Evolutionary conservation across 2,113 vertebrate genomes (phyloP).

Genomic region (Xiphorhynchus elegans): DNA sequence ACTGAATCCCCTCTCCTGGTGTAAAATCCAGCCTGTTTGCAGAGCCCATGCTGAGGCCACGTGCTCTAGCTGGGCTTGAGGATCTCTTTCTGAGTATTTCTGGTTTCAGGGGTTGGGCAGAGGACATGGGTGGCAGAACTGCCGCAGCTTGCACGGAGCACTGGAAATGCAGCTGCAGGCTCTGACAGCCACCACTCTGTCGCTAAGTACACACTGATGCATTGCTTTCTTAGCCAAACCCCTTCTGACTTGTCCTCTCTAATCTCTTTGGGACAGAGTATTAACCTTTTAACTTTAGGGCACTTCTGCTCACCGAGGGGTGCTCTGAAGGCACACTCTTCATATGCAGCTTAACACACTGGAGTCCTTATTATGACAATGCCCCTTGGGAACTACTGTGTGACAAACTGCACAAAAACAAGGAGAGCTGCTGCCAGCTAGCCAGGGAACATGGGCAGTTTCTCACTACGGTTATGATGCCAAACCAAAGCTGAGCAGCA

Average conservation of each 20-base stretch:
- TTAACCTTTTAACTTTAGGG: not conserved
- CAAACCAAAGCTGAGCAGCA: not conserved
- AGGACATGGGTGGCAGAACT: not conserved
- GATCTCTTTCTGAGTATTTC: not conserved
- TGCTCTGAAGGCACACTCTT: not conserved
- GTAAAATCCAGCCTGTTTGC: not conserved
- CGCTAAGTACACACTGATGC: not conserved
- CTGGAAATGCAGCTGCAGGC: not conserved
- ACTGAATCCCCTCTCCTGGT: not conserved
- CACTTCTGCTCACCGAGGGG: not conserved
- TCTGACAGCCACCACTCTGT: fast-evolving
- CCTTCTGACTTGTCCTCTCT: fast-evolving
- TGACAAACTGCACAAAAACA: not conserved
- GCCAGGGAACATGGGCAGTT: not conserved
- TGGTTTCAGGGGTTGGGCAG: fast-evolving
- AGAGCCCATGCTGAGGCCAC: not conserved
- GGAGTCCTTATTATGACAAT: not conserved
- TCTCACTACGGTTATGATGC: not conserved
- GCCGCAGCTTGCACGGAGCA: not conserved
- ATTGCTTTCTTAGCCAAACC: not conserved
- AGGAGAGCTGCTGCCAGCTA: not conserved
- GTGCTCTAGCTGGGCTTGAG: not conserved
- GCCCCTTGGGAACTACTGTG: fast-evolving
- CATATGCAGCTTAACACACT: fast-evolving
- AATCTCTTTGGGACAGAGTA: not conserved